Evolutionary conservation across 2,113 vertebrate species (phyloP).

Genomic region (Buteo buteo): DNA sequence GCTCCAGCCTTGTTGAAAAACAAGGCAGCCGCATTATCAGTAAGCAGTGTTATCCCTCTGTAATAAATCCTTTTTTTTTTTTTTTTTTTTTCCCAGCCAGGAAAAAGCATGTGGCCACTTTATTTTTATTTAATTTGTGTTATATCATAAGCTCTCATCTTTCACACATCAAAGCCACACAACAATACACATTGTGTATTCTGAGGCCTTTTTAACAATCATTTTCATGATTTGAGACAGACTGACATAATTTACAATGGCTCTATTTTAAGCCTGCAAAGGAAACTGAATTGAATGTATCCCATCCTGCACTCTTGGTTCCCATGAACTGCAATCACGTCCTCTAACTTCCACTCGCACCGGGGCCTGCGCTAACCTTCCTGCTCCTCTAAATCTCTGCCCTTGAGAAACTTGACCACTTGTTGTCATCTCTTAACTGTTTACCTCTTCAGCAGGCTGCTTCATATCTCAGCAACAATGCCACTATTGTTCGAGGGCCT

Average conservation of each 20-base stretch:
- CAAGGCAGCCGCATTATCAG: neutral
- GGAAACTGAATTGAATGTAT: slow-evolving; percentile 99
- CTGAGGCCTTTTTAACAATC: slow-evolving; percentile 82
- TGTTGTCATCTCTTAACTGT: slow-evolving; percentile 68
- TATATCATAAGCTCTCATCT: slow-evolving; percentile 83
- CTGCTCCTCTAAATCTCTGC: slow-evolving; percentile 75
- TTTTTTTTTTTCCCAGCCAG: neutral
- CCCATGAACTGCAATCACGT: slow-evolving; percentile 97
- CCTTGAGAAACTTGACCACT: slow-evolving; percentile 77
- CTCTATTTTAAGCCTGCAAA: slow-evolving; percentile 97
- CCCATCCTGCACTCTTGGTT: slow-evolving; percentile 98
- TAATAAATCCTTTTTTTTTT: neutral
- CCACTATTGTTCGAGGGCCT: slow-evolving; percentile 46
- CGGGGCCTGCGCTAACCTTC: slow-evolving; percentile 74
- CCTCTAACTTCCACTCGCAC: slow-evolving; percentile 84
- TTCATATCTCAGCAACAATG: slow-evolving; percentile 41
- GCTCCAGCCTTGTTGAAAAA: neutral
- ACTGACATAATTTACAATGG: slow-evolving; percentile 97
- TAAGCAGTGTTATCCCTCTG: neutral
- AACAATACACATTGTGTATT: slow-evolving; percentile 89
- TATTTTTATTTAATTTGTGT: slow-evolving; percentile 67
- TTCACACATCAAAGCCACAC: slow-evolving; percentile 90
- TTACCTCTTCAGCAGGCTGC: slow-evolving; percentile 67
- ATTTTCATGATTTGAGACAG: slow-evolving; percentile 88
- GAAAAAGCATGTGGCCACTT: slow-evolving; percentile 50